These are phyloP conservation scores for Cephus nigrinus DNA, from an alignment of 2,888 invertebrate species.

Conservation along the genomic window DNA sequence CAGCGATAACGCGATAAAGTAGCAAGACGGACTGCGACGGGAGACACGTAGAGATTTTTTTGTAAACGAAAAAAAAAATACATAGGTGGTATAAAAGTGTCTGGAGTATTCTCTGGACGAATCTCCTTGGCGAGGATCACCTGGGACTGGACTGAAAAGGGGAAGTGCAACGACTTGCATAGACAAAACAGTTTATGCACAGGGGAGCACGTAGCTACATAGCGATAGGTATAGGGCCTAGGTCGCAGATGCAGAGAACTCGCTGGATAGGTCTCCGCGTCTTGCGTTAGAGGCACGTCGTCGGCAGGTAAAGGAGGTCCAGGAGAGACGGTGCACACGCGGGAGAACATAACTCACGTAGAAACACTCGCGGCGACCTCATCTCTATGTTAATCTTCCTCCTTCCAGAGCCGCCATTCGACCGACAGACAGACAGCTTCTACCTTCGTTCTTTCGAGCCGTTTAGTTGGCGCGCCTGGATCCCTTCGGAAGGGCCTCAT, in stretches of 20 bases:
- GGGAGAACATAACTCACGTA: conserved; percentile 40
- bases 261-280: not conserved
- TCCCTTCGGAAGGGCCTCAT: not conserved
- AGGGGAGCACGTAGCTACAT: not conserved
- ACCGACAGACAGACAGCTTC: conserved; percentile 6
- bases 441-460: not conserved
- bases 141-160: not conserved
- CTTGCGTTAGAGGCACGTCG: not conserved
- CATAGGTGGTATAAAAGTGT: not conserved
- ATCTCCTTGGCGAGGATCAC: not conserved
- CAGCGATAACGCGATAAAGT: not conserved
- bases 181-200: no score
- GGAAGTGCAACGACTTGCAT: no score
- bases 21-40: not conserved
- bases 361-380: conserved; percentile 45
- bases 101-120: not conserved
- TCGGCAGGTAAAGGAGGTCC: conserved; percentile 1
- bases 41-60: not conserved
- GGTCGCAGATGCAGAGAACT: not conserved
- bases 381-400: conserved; percentile 52
- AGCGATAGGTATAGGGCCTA: not conserved
- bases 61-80: not conserved
- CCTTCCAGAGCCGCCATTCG: conserved; percentile 25
- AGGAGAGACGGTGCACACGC: not conserved
- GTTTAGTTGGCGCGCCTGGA: not conserved